Evolutionary conservation across 2,113 vertebrate species (phyloP).

Genomic region (Myocastor coypus): DNA sequence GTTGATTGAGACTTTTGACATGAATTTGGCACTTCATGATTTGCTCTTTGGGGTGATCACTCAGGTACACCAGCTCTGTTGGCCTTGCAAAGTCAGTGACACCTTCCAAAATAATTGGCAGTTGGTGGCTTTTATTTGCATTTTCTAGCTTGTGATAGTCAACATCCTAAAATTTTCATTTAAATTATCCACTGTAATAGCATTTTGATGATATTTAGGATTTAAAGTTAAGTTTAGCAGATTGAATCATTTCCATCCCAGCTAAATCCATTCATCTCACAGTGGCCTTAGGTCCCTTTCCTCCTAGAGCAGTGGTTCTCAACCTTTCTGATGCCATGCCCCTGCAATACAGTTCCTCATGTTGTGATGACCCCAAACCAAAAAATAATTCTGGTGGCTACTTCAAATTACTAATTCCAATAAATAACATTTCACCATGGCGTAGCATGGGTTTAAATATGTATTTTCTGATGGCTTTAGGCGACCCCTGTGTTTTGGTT

Average conservation of each 20-base stretch:
- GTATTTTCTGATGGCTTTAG: too few species aligned
- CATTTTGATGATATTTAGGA: slow-evolving; percentile 37
- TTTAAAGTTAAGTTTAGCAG: neutral
- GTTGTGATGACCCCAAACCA: too few species aligned
- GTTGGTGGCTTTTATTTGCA: neutral
- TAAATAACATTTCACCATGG: too few species aligned
- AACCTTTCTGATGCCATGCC: too few species aligned
- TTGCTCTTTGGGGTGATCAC: neutral
- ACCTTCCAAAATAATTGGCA: neutral
- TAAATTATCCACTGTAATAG: neutral
- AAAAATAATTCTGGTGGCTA: too few species aligned
- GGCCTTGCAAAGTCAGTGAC: neutral
- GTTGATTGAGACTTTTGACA: neutral
- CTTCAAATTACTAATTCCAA: too few species aligned
- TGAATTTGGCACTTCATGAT: neutral
- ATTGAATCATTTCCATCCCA: neutral
- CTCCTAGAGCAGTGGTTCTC: too few species aligned
- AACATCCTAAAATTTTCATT: neutral
- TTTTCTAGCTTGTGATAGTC: slow-evolving; percentile 7
- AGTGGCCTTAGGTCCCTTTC: neutral
- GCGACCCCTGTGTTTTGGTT: too few species aligned
- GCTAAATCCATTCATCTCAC: neutral
- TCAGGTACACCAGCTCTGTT: neutral
- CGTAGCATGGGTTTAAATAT: too few species aligned
- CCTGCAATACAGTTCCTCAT: too few species aligned